Conservation (phyloP, 2,113 vertebrate species). For the Siniperca knerii region DNA sequence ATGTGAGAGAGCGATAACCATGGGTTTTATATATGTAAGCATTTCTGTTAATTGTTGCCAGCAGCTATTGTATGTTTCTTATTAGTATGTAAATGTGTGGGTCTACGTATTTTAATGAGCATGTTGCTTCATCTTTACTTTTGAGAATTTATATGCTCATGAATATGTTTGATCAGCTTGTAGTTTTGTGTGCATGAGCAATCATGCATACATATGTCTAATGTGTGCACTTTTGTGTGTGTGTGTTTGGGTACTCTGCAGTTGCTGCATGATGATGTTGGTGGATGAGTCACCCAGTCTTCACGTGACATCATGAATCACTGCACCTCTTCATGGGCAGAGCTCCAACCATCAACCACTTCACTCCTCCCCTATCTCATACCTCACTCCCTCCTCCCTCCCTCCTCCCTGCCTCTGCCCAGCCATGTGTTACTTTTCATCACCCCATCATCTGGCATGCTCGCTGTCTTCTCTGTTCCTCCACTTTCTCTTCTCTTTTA, state of each 20-base stretch:
- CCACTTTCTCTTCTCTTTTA: constrained; percentile 9
- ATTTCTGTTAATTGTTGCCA: not conserved
- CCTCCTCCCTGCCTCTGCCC: constrained; percentile 5
- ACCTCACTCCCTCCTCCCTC: constrained; percentile 15
- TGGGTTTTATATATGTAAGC: too few relatives aligned
- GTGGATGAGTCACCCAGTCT: constrained; percentile 83
- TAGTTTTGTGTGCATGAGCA: not conserved
- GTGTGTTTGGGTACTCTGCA: constrained; percentile 72
- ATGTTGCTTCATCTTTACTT: not conserved
- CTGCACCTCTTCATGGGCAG: constrained; percentile 77
- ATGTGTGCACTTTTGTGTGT: constrained; percentile 25
- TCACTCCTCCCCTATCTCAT: constrained; percentile 21
- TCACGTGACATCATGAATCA: constrained; percentile 84
- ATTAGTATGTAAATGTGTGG: not conserved
- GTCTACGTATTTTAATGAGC: not conserved
- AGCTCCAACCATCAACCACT: constrained; percentile 71
- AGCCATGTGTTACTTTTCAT: constrained; percentile 11
- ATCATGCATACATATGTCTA: not conserved
- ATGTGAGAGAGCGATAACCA: too few relatives aligned
- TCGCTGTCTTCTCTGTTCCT: not conserved
- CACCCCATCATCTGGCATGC: constrained; percentile 20
- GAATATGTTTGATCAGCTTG: not conserved
- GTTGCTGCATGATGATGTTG: constrained; percentile 76
- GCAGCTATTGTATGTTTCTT: not conserved
- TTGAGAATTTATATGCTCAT: not conserved